phyloP scores from a whole-genome alignment of 2,888 invertebrate species.

The Platycnemis pennipes region DNA sequence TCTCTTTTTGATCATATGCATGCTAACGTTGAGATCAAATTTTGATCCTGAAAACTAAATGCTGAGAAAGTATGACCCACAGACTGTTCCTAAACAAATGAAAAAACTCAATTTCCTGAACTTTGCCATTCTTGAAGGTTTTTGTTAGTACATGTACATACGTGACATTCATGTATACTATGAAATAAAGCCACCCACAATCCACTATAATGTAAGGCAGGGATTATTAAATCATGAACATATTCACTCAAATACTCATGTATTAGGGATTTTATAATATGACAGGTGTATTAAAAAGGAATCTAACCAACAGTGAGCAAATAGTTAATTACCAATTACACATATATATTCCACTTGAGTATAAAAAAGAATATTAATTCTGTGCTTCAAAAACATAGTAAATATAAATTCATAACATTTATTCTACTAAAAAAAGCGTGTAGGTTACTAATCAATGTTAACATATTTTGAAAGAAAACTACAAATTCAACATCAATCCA shows the following conservation, averaged over 20 bases:
- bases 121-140: background rate
- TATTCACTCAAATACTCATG: background rate
- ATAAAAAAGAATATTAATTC: background rate
- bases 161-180: background rate
- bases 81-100: background rate
- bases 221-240: background rate
- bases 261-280: background rate
- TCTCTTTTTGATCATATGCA: too few relatives aligned
- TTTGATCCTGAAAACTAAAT: too few relatives aligned
- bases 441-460: slow-evolving; percentile 25
- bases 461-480: slow-evolving; percentile 46
- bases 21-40: too few relatives aligned
- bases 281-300: background rate
- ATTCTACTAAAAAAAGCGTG: background rate
- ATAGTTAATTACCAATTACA: background rate
- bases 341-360: background rate
- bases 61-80: too few relatives aligned
- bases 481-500: slow-evolving; percentile 28
- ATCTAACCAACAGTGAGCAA: background rate
- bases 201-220: background rate
- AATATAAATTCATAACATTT: background rate
- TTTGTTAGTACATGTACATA: background rate
- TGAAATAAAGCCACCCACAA: background rate
- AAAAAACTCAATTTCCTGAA: background rate
- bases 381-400: background rate